Base-by-base conservation (phyloP, 1,140 invertebrate genomes). In the Drosophila pectinifera region DNA sequence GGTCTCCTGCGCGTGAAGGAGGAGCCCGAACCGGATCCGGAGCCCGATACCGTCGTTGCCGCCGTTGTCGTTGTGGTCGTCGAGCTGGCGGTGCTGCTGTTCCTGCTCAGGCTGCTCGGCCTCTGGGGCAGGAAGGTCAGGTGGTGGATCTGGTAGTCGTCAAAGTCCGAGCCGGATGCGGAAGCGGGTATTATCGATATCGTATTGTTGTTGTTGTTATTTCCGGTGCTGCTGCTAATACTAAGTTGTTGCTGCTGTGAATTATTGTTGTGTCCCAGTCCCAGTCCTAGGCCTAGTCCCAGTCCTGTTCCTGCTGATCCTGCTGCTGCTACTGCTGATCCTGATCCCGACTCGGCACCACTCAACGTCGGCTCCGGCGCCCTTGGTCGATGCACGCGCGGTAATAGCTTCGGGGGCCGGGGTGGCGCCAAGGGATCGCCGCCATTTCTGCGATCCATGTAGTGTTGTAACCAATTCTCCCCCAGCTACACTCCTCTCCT, bases 381-480 rank as follows among this genome's bases (percentile, higher is more conserved):
- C 92, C 93, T 92, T 79, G 93, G 93, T 89, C 94, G 92, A 93
- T 94, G 94, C 90, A 94, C 94, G 92, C 94, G 94, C 92, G 94
- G 94, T 93, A 94, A 93, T 85, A 94, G 93, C 93, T 94, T 94
- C 91, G 93, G 93, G 93, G 93, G 94, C 93, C 93, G 93, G 92
- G 93, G 94, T 93, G 93, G 93, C 93, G 93, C 93, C 94, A 93
- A 93, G 93, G 93, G 94, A 93, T 94, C 94, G 94, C 94, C 94
- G 93, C 94, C 93, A 94, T 94, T 93, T 92, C 93, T 93, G 92
- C 93, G 92, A 93, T 88, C 91, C 92, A 92, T 92, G 91, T 85
- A 92, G 88, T 91, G 86, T 90, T 73, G 61, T 67, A 80, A 79
- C 84, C 84, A 80, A 89, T 64, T 61, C 65, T 61, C 67, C 78